Base-by-base conservation (phyloP, 2,113 vertebrate species). In the human region DNA sequence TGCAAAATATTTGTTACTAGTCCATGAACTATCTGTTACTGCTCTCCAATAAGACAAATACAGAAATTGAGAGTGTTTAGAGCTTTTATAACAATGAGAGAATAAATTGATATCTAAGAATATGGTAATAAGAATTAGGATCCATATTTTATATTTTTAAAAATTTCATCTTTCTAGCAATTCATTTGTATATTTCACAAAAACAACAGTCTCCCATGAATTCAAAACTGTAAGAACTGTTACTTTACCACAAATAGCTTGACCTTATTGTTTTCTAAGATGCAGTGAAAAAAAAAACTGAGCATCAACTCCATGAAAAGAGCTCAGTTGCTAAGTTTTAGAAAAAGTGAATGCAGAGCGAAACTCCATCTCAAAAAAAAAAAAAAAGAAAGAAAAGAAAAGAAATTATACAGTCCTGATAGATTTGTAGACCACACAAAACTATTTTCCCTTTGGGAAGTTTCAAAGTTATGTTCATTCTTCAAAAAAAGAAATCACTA, bases 401-500 rank as follows among this genome's bases (percentile, higher is more conserved):
- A 88, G 38, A 79, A 83, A 92, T 2, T 85, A 4, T 35, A 90
- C 9, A 92, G 17, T 84, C 23, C 12, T 68, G 25, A 75, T 38
- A 88, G 70, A 70, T 90, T 83, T 76, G 57, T 25, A 83, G 16
- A 84, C 14, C 10, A 75, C 9, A 79, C 40, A 92, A 73, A 14
- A 73, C 85, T 87, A 59, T 70, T 90, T 88, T 90, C 11, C 40
- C 48, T 64, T 93, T 78, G 59, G 18, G 4, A 82, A 86, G 13
- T 59, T 96, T 85, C 88, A 95, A 89, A 94, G 20, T 92, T 93
- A 82, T 64, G 22, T 2, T 68, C 70, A 88, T 75, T 90, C 35
- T 91, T 89, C 64, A 81, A 82, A 45, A 64, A 93, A 96, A 94
- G 18, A 93, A 96, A 96, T 81, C 12, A 82, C 78, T 57, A 90